A percentile compares a stretch with the other conserved stretches of the same genome.
Evolutionary conservation across 1,140 invertebrate species (phyloP).

Genomic region (Papilio glaucus): DNA sequence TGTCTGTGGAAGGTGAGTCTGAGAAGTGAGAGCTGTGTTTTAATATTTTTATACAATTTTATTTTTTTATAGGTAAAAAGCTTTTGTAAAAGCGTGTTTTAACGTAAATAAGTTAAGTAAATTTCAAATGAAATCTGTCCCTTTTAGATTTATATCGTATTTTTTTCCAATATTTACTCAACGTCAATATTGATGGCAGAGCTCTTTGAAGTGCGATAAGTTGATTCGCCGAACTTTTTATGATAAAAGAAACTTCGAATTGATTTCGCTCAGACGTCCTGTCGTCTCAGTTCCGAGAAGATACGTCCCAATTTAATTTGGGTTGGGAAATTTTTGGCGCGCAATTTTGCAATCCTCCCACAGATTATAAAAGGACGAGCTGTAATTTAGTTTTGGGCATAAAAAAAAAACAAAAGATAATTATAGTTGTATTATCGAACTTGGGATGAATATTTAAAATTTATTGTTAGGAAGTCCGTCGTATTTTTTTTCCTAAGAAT

Average conservation of each 20-base stretch:
- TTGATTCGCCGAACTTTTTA: constrained; percentile 31
- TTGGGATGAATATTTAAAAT: background rate
- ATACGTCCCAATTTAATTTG: constrained; percentile 34
- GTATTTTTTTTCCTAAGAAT: too few relatives aligned
- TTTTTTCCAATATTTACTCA: constrained; percentile 9
- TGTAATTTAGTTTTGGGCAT: constrained; percentile 4
- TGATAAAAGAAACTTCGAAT: constrained; percentile 27
- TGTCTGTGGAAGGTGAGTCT: background rate
- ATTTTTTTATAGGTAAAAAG: too few relatives aligned
- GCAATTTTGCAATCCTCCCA: constrained; percentile 26
- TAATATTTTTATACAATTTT: background rate
- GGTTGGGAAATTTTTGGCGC: constrained; percentile 25
- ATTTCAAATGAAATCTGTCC: background rate
- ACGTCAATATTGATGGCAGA: constrained; percentile 23
- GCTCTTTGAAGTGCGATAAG: constrained; percentile 32
- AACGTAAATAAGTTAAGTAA: background rate
- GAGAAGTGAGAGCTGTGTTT: background rate
- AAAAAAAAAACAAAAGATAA: constrained; percentile 5
- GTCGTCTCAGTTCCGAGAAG: constrained; percentile 35
- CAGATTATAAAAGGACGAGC: constrained; percentile 1
- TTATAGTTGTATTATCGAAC: constrained; percentile 1
- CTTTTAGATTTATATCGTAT: background rate
- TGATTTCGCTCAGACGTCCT: constrained; percentile 34
- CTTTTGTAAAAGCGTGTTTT: too few relatives aligned
- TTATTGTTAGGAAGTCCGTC: background rate